Conservation (phyloP, 1,140 invertebrate genomes). For the Hormaphis cornu region DNA sequence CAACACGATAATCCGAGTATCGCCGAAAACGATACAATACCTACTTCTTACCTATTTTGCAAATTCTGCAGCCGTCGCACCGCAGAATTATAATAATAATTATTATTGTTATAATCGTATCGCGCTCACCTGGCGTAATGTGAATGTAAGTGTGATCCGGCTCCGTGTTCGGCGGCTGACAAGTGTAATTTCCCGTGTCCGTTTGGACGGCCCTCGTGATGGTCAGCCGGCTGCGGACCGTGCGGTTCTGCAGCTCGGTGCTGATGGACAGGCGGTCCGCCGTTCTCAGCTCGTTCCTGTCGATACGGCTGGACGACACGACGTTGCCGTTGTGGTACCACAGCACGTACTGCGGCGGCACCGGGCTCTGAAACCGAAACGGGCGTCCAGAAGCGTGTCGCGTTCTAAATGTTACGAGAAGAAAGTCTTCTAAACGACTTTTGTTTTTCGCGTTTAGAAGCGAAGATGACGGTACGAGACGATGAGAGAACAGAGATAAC, state of each 20-base stretch:
- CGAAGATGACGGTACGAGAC: too few species aligned
- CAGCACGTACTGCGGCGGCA: slow-evolving; percentile 79
- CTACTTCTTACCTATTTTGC: too few species aligned
- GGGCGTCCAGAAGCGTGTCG: too few species aligned
- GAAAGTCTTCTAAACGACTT: too few species aligned
- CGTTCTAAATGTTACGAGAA: too few species aligned
- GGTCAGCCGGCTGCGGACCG: slow-evolving; percentile 70
- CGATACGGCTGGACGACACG: slow-evolving; percentile 46
- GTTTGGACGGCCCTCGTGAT: slow-evolving; percentile 71
- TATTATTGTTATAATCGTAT: background rate
- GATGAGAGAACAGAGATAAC: too few species aligned
- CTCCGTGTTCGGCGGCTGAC: slow-evolving; percentile 79
- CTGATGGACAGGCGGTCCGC: slow-evolving; percentile 75
- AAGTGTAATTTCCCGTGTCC: slow-evolving; percentile 85
- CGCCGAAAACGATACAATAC: too few species aligned
- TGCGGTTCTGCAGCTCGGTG: slow-evolving; percentile 64
- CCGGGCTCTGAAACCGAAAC: slow-evolving; percentile 62
- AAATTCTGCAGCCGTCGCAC: too few species aligned
- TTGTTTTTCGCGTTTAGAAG: too few species aligned
- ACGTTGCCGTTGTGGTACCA: slow-evolving; percentile 87
- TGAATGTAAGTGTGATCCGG: slow-evolving; percentile 80
- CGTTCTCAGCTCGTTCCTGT: slow-evolving; percentile 72
- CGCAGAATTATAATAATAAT: too few species aligned
- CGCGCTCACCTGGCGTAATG: slow-evolving; percentile 67
- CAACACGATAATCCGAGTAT: too few species aligned